Conservation (phyloP, 2,797 vertebrate genomes). For the Cuculus canorus region DNA sequence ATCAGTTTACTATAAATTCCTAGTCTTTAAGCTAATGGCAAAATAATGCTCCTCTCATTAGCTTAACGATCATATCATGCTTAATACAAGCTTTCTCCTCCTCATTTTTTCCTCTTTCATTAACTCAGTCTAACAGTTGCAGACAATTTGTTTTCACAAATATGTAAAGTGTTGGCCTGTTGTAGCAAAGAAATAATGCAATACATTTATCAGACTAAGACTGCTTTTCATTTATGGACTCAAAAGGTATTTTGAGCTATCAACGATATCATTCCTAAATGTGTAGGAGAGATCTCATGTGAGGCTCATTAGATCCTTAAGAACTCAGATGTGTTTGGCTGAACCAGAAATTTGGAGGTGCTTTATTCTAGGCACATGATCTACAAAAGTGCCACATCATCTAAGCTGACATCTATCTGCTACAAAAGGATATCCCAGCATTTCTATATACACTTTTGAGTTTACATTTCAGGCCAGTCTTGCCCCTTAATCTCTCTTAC, state of each 20-base stretch:
- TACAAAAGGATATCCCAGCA: background rate
- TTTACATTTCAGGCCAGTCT: background rate
- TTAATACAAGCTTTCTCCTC: background rate
- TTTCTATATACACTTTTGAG: background rate
- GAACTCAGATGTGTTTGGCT: background rate
- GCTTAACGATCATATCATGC: conserved; percentile 38
- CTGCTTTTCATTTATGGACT: conserved; percentile 1
- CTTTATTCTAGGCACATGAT: background rate
- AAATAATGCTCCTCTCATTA: conserved; percentile 64
- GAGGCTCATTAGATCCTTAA: background rate
- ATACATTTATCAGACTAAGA: background rate
- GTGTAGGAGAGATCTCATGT: background rate
- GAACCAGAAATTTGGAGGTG: background rate
- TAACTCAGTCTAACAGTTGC: conserved; percentile 28
- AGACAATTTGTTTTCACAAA: conserved; percentile 39
- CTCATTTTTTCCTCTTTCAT: background rate
- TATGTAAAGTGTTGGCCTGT: background rate
- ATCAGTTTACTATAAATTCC: conserved; percentile 48
- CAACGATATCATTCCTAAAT: too few relatives aligned
- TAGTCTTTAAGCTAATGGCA: conserved; percentile 50
- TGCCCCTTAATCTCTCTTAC: background rate
- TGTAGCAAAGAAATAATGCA: background rate
- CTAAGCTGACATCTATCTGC: background rate
- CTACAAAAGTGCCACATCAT: background rate
- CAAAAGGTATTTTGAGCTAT: conserved; percentile 16